A percentile compares a stretch with the other conserved stretches of the same genome.
These are phyloP conservation scores for Cephus sareptanus DNA, from an alignment of 2,888 invertebrate species.

Conservation along the genomic window DNA sequence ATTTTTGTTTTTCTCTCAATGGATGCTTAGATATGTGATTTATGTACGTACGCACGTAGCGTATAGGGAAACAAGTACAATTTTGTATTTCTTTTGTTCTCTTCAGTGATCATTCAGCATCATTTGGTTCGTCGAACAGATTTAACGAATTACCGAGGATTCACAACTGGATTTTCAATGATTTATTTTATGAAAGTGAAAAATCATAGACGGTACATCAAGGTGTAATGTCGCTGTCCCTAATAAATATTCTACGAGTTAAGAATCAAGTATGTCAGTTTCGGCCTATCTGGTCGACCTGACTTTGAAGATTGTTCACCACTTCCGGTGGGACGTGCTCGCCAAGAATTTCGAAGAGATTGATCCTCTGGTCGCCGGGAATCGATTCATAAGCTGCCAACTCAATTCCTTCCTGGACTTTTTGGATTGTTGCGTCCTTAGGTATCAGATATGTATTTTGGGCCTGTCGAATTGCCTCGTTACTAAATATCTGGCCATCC, in stretches of 20 bases:
- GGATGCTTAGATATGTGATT: no score
- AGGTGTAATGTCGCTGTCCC: constrained; percentile 14
- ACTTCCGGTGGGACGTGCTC: constrained; percentile 89
- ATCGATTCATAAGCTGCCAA: constrained; percentile 88
- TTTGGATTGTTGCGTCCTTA: constrained; percentile 87
- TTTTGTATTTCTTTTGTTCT: no score
- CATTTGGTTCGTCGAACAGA: not conserved
- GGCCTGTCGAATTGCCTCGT: constrained; percentile 88
- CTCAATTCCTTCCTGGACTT: constrained; percentile 88
- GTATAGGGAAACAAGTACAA: no score
- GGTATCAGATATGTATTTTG: constrained; percentile 88
- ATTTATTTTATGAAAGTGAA: constrained; percentile 47
- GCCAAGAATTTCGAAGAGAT: constrained; percentile 85
- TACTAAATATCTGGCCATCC: constrained; percentile 85
- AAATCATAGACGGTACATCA: constrained; percentile 23
- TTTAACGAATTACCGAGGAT: not conserved
- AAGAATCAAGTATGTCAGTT: constrained; percentile 48
- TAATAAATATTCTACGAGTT: constrained; percentile 40
- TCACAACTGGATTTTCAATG: not conserved
- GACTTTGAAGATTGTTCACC: constrained; percentile 86
- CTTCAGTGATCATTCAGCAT: not conserved
- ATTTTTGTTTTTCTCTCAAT: no score
- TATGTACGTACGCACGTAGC: no score
- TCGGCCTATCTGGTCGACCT: constrained; percentile 85
- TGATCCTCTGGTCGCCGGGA: constrained; percentile 85